Base-by-base conservation (phyloP, 92 coral and sea anemone genomes). In the Zoanthus sansibaricus region DNA sequence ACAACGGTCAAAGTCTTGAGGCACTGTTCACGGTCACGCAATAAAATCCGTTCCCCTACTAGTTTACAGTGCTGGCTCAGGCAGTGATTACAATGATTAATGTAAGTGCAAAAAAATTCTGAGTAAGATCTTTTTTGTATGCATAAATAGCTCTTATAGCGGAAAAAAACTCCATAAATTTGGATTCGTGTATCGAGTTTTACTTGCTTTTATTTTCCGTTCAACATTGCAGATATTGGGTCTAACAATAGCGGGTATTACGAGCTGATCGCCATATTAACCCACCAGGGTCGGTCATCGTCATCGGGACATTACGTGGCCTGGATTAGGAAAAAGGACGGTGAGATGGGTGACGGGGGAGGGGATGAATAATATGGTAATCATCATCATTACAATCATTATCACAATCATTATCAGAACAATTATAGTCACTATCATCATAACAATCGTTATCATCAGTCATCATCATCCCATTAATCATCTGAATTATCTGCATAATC, bases 221-320 rank as follows among this genome's bases (percentile, higher is more conserved):
- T 84, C 9, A 37, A 37, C 42, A 37, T 2, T 37, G 42, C 66
- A 94, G 96, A 94, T 77, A 21, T 87, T 62, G 98, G 99, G 33
- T 97, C 98, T 48, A 97, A 97, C 83, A 97, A 97, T 87, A 95
- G 99, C 71, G 99, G 99, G 6, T 93, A 95, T 72, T 97, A 97
- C 82, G 98, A 97, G 84, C 90, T 97, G 76, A 90, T 88, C 33
- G 99, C 98, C 37, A 98, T 97, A 7, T 87, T 97, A 10, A 97
- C 99, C n/a, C 99, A 97, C 82, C 99, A 97, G 88, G 99, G 99
- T 7, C 91, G 99, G 8, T 97, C 99, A 0, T 97, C 99, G 0
- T 97, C 99, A 17, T 97, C 99, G 70, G 99, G 99, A 5, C 99
- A 97, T 91, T 97, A 97, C 86, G 88, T 97, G 78, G 99, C 97